Conservation (phyloP, 2,113 vertebrate species). For the Spea multiplicata region DNA sequence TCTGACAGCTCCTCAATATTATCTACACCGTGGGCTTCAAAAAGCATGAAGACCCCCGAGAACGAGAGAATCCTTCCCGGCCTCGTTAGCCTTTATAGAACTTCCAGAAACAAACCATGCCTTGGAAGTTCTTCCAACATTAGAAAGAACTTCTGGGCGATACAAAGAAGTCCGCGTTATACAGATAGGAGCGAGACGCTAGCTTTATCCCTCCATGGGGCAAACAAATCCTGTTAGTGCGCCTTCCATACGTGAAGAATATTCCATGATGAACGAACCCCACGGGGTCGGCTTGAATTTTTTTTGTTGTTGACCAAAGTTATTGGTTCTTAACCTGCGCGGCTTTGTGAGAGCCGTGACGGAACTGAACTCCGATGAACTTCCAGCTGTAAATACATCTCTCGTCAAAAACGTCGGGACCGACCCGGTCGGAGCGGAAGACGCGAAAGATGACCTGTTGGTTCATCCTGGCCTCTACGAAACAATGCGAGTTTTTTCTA, state of each 20-base stretch:
- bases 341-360: background rate
- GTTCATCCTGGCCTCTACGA: too few relatives aligned
- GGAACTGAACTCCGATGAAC: background rate
- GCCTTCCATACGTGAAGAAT: too few relatives aligned
- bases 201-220: background rate
- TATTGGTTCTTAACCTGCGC: constrained; percentile 16
- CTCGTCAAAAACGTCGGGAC: background rate
- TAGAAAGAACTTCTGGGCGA: background rate
- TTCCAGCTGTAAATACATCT: constrained; percentile 20
- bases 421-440: background rate
- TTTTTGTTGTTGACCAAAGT: constrained; percentile 7
- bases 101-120: background rate
- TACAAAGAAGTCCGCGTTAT: background rate
- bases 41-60: background rate
- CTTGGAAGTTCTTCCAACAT: background rate
- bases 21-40: background rate
- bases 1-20: background rate
- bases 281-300: background rate
- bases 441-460: background rate
- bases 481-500: background rate
- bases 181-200: background rate
- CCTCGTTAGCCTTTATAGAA: background rate
- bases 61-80: background rate
- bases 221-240: background rate
- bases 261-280: background rate